These are phyloP conservation scores for Odontomachus brunneus DNA, from an alignment of 1,140 invertebrate genomes.

Conservation along the genomic window DNA sequence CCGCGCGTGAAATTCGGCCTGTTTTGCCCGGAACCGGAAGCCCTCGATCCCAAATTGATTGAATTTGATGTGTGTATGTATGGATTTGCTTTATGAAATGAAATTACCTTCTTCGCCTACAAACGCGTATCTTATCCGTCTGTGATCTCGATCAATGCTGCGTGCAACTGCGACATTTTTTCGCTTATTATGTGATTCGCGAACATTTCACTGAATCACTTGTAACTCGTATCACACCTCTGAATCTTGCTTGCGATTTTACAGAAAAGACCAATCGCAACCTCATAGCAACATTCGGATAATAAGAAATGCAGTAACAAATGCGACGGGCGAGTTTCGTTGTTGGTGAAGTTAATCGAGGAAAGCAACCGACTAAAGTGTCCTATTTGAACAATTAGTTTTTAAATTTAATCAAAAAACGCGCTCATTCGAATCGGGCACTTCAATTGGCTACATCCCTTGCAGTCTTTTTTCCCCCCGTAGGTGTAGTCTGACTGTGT, in stretches of 20 bases:
- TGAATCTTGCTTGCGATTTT: constrained; percentile 4
- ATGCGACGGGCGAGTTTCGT: constrained; percentile 34
- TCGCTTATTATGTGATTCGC: no score
- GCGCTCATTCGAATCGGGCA: no score
- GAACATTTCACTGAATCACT: no score
- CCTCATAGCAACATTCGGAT: constrained; percentile 7
- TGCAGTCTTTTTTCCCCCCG: no score
- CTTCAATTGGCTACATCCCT: no score
- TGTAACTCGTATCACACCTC: constrained; percentile 2
- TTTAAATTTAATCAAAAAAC: no score
- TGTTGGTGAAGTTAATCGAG: constrained; percentile 6
- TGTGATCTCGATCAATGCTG: constrained; percentile 12
- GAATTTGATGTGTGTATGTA: constrained; percentile 2
- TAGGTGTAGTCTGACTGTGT: no score
- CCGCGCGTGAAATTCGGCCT: constrained; percentile 71
- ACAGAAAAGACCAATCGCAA: constrained; percentile 1
- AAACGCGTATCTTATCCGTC: neutral
- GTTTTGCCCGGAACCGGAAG: constrained; percentile 71
- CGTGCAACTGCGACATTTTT: neutral
- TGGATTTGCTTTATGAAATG: neutral
- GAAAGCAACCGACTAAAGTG: neutral
- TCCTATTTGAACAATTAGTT: neutral
- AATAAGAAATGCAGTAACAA: constrained; percentile 17
- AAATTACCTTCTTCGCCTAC: constrained; percentile 10
- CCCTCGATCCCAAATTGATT: constrained; percentile 26